phyloP scores from a whole-genome alignment of 1,140 invertebrate genomes.

The Drosophila virilis region DNA sequence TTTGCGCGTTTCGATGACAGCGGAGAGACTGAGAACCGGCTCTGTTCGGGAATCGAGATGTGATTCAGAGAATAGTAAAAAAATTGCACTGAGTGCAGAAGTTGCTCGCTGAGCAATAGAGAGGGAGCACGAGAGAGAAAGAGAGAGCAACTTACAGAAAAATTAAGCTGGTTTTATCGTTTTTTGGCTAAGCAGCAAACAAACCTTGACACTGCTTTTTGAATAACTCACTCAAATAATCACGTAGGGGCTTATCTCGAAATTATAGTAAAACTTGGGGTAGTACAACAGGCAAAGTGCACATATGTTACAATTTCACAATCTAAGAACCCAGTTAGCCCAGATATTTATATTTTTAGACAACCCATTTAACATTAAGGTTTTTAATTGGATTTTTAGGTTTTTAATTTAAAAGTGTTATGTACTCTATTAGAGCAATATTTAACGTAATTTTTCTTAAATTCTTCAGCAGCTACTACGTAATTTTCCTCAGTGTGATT shows the following conservation, averaged over 20 bases:
- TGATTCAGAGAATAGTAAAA: neutral
- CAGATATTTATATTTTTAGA: too few relatives aligned
- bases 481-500: conserved; percentile 24
- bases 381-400: too few relatives aligned
- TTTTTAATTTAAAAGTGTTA: too few relatives aligned
- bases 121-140: neutral
- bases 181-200: neutral
- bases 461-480: neutral
- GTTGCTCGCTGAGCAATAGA: neutral
- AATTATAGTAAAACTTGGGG: neutral
- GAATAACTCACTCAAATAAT: neutral
- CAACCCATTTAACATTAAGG: too few relatives aligned
- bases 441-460: too few relatives aligned
- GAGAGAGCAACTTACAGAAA: neutral
- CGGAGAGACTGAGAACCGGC: conserved; percentile 26
- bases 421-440: too few relatives aligned
- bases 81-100: conserved; percentile 20
- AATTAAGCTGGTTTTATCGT: neutral
- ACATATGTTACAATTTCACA: neutral
- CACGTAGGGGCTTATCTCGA: neutral
- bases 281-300: neutral
- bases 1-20: conserved; percentile 21
- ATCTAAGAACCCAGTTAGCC: too few relatives aligned
- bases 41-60: conserved; percentile 19
- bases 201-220: neutral